phyloP scores from a whole-genome alignment of 2,888 invertebrate species.

The Biston stratarius region DNA sequence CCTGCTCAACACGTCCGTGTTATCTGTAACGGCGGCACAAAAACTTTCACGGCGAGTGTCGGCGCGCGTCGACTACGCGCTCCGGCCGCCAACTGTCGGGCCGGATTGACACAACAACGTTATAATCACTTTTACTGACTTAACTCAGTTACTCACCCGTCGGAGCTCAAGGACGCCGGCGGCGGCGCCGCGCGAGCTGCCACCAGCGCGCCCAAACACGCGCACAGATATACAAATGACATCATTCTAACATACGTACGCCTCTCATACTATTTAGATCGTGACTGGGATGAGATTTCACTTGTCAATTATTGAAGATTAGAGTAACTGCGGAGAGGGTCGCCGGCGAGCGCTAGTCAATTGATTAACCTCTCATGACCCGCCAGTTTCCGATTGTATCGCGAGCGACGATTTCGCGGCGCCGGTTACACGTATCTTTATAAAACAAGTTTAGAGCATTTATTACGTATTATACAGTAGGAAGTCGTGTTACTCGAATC shows the following conservation, averaged over 20 bases:
- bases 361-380: constrained; percentile 14
- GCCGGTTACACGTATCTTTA: background rate
- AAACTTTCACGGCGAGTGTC: constrained; percentile 16
- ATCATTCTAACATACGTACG: constrained; percentile 26
- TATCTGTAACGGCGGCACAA: background rate
- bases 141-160: constrained; percentile 20
- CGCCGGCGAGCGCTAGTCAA: constrained; percentile 14
- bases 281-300: constrained; percentile 4
- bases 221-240: constrained; percentile 31
- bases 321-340: background rate
- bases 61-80: constrained; percentile 23
- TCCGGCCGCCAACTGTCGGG: constrained; percentile 7
- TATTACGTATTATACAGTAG: background rate
- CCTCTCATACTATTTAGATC: constrained; percentile 1
- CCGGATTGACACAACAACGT: constrained; percentile 5
- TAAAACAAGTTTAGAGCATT: background rate
- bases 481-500: background rate
- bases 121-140: constrained; percentile 34
- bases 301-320: background rate
- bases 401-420: constrained; percentile 10
- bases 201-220: constrained; percentile 38
- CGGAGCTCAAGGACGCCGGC: constrained; percentile 53
- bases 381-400: constrained; percentile 3
- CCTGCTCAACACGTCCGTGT: constrained; percentile 4
- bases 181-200: constrained; percentile 37